Percentiles rank a stretch among this genome's conserved stretches.
Evolutionary conservation across 2,113 vertebrate genomes (phyloP).

Genomic region (Naja naja): DNA sequence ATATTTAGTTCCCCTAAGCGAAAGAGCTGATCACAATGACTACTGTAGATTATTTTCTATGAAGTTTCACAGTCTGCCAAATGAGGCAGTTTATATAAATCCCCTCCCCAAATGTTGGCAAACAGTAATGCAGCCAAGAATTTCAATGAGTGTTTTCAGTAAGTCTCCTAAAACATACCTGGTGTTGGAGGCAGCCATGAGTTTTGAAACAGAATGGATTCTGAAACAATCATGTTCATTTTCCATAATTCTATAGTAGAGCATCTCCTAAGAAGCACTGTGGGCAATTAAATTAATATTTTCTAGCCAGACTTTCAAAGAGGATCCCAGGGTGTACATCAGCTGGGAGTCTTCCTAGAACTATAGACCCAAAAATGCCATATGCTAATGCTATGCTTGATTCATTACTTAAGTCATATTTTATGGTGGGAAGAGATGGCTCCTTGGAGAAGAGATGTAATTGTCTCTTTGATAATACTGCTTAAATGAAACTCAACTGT

Average conservation of each 20-base stretch:
- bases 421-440: background rate
- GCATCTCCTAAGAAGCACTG: background rate
- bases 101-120: background rate
- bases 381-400: background rate
- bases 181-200: no score
- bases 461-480: background rate
- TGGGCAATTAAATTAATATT: background rate
- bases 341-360: background rate
- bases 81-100: background rate
- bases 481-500: background rate
- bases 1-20: background rate
- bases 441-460: background rate
- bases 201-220: background rate
- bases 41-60: background rate
- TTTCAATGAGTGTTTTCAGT: background rate
- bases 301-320: background rate
- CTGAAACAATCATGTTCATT: background rate
- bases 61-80: background rate
- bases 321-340: background rate
- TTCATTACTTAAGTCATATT: background rate
- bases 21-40: background rate
- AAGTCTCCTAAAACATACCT: background rate
- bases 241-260: background rate
- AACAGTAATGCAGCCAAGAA: background rate
- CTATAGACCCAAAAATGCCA: background rate